Percentiles rank a stretch among this genome's conserved stretches.
phyloP scores from a whole-genome alignment of 2,113 vertebrate species.

The Phyllostomus discolor region DNA sequence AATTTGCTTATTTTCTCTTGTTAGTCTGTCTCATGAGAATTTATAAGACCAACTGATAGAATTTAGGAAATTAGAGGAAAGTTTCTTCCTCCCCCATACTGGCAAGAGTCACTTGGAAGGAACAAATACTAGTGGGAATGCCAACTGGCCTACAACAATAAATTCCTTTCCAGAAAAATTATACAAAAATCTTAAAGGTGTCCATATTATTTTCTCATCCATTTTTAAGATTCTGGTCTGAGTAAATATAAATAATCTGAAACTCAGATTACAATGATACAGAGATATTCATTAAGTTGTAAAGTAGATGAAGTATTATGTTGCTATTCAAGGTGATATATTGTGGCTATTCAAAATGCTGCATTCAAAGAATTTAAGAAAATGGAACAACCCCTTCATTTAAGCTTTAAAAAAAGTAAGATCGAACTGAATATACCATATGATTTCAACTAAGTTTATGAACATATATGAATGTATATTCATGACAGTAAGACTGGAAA shows the following conservation, averaged over 20 bases:
- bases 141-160: neutral
- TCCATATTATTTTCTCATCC: neutral
- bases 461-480: neutral
- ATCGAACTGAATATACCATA: neutral
- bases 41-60: neutral
- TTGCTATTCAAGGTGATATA: neutral
- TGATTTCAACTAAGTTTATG: neutral
- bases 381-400: conserved; percentile 1
- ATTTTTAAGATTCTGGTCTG: conserved; percentile 6
- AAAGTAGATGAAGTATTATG: neutral
- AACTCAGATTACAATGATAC: conserved; percentile 1
- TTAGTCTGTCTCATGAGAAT: neutral
- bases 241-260: conserved; percentile 10
- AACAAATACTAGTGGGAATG: neutral
- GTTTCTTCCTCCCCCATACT: neutral
- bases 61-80: neutral
- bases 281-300: neutral
- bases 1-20: neutral
- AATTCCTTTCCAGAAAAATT: conserved; percentile 15
- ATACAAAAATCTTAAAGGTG: neutral
- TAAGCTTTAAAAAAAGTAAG: neutral
- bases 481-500: neutral
- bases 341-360: neutral
- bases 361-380: neutral
- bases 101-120: neutral